phyloP scores from a whole-genome alignment of 2,113 vertebrate genomes.

The Sisor rabdophorus region DNA sequence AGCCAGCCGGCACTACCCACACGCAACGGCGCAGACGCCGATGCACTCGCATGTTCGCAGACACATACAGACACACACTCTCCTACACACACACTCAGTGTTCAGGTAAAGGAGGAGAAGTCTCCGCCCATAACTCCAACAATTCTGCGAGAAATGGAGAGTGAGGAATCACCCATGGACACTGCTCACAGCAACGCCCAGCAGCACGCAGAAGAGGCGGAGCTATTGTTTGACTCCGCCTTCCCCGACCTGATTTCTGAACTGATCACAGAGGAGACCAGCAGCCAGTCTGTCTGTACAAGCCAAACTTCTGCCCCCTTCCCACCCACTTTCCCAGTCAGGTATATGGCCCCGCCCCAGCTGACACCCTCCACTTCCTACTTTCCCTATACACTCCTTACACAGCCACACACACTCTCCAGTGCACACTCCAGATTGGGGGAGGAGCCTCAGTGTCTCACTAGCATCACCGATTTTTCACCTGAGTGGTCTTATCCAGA shows the following conservation, averaged over 20 bases:
- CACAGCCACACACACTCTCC: slow-evolving; percentile 59
- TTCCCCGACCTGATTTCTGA: slow-evolving; percentile 87
- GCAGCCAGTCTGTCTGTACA: neutral
- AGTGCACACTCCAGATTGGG: slow-evolving; percentile 48
- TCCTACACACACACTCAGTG: neutral
- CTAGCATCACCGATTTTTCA: slow-evolving; percentile 84
- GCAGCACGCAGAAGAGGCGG: slow-evolving; percentile 60
- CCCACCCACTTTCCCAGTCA: slow-evolving; percentile 14
- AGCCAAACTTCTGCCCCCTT: slow-evolving; percentile 60
- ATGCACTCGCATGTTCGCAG: neutral
- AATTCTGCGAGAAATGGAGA: slow-evolving; percentile 34
- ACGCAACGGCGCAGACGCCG: neutral
- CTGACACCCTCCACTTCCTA: slow-evolving; percentile 56
- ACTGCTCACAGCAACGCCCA: slow-evolving; percentile 31
- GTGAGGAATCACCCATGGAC: slow-evolving; percentile 67
- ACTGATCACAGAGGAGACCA: slow-evolving; percentile 72
- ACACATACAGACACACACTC: neutral
- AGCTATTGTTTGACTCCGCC: slow-evolving; percentile 79
- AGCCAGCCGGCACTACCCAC: slow-evolving; percentile 10
- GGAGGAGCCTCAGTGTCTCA: slow-evolving; percentile 50
- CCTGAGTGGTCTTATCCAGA: slow-evolving; percentile 90
- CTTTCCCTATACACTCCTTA: slow-evolving; percentile 63
- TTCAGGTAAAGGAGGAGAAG: slow-evolving; percentile 64
- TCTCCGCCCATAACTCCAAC: slow-evolving; percentile 18
- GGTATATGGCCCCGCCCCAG: slow-evolving; percentile 27